Conservation (phyloP, 2,797 vertebrate genomes). For the Acanthurus lineatus region DNA sequence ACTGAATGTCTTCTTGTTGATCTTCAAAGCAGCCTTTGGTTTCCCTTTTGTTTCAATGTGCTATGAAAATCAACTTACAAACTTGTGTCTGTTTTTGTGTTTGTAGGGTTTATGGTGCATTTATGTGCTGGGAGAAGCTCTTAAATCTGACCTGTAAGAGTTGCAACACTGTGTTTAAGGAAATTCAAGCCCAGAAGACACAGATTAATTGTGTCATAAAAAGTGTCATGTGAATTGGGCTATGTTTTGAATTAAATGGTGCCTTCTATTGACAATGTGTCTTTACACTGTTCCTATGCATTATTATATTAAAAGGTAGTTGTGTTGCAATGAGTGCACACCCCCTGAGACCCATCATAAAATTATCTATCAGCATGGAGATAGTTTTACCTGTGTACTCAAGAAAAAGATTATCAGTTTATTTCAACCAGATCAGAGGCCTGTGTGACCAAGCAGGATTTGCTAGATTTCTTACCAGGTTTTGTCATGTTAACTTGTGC, state of each 20-base stretch:
- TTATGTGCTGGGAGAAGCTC: conserved; percentile 2
- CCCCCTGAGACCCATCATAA: no score
- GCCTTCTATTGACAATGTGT: no score
- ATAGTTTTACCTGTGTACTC: neutral
- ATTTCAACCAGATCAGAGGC: neutral
- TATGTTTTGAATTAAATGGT: neutral
- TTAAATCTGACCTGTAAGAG: neutral
- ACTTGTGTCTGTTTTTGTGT: conserved; percentile 6
- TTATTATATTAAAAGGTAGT: neutral
- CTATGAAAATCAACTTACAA: conserved; percentile 19
- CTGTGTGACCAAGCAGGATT: no score
- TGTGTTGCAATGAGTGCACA: neutral
- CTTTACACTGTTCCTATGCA: no score
- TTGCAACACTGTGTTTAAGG: neutral
- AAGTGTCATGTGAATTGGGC: neutral
- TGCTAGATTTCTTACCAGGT: no score
- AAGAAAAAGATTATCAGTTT: neutral
- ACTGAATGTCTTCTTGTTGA: neutral
- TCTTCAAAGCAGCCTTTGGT: neutral
- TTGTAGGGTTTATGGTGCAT: conserved; percentile 2
- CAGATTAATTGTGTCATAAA: conserved; percentile 2
- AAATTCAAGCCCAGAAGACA: neutral
- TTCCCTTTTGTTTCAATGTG: conserved; percentile 6
- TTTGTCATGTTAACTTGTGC: no score
- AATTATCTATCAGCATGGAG: neutral